phyloP scores from a whole-genome alignment of 2,888 invertebrate genomes.

The Didymodactylos carnosus region DNA sequence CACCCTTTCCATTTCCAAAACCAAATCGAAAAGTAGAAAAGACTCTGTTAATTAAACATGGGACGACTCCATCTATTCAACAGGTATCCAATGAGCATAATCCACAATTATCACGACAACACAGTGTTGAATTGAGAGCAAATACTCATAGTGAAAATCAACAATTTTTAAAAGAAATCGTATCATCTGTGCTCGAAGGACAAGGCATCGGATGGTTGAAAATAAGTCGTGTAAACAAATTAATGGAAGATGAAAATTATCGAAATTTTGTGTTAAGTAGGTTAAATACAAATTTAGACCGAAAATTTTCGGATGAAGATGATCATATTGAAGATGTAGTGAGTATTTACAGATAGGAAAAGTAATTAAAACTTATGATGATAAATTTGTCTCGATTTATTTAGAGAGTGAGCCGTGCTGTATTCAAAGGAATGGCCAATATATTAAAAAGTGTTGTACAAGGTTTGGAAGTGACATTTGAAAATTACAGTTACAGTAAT shows the following conservation, averaged over 20 bases:
- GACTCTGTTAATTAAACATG: not conserved
- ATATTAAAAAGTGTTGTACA: constrained; percentile 66
- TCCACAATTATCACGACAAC: not conserved
- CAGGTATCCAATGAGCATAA: not conserved
- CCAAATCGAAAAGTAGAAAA: not conserved
- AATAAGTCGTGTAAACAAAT: constrained; percentile 65
- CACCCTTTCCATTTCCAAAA: not conserved
- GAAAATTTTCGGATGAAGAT: constrained; percentile 62
- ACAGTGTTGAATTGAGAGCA: not conserved
- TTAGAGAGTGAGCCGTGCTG: constrained; percentile 49
- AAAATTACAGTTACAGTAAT: constrained; percentile 77
- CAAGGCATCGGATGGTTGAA: constrained; percentile 93
- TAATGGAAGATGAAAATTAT: constrained; percentile 97
- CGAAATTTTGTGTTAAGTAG: constrained; percentile 81
- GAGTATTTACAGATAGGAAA: too few relatives aligned
- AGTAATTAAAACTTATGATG: constrained; percentile 40
- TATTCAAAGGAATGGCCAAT: constrained; percentile 91
- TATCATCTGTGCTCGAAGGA: constrained; percentile 62
- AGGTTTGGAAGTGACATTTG: constrained; percentile 72
- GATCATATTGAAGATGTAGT: constrained; percentile 77
- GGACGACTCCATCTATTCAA: not conserved
- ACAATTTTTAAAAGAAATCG: constrained; percentile 70
- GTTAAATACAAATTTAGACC: constrained; percentile 73
- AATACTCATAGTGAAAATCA: constrained; percentile 53
- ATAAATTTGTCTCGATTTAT: not conserved